These are phyloP conservation scores for Malurus leucopterus DNA, from an alignment of 2,797 vertebrate genomes.

Conservation along the genomic window DNA sequence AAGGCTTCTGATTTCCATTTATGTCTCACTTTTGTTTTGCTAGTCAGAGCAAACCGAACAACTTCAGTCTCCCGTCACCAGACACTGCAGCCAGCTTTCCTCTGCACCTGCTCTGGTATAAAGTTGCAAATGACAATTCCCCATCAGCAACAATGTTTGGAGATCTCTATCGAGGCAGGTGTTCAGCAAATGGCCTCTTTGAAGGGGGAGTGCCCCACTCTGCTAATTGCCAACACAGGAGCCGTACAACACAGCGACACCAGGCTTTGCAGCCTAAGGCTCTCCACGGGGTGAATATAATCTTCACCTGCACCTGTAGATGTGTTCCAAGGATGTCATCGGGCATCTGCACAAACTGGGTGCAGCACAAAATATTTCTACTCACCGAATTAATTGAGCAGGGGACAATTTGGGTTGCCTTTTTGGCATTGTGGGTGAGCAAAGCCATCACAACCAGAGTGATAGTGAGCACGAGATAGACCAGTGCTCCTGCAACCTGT, in stretches of 20 bases:
- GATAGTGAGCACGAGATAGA: neutral
- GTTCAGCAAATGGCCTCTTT: slow-evolving; percentile 44
- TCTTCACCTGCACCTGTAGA: neutral
- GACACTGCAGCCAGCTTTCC: slow-evolving; percentile 34
- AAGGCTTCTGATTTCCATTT: slow-evolving; percentile 1
- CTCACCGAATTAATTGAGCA: neutral
- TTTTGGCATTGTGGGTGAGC: neutral
- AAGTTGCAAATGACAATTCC: slow-evolving; percentile 50
- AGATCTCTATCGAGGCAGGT: slow-evolving; percentile 60
- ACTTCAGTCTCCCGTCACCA: slow-evolving; percentile 2
- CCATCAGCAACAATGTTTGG: slow-evolving; percentile 38
- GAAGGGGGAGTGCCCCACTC: neutral
- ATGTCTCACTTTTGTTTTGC: neutral
- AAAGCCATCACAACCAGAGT: neutral
- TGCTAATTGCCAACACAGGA: slow-evolving; percentile 4
- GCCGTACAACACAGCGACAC: neutral
- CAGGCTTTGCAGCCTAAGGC: neutral
- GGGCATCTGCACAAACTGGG: neutral
- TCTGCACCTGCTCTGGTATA: slow-evolving; percentile 49
- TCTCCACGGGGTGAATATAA: neutral
- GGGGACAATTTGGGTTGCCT: neutral
- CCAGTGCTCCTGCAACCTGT: neutral
- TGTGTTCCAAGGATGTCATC: neutral
- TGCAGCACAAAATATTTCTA: neutral
- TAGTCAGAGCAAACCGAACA: slow-evolving; percentile 28